Evolutionary conservation across 2,113 vertebrate genomes (phyloP).

Genomic region (Synodontis membranacea): DNA sequence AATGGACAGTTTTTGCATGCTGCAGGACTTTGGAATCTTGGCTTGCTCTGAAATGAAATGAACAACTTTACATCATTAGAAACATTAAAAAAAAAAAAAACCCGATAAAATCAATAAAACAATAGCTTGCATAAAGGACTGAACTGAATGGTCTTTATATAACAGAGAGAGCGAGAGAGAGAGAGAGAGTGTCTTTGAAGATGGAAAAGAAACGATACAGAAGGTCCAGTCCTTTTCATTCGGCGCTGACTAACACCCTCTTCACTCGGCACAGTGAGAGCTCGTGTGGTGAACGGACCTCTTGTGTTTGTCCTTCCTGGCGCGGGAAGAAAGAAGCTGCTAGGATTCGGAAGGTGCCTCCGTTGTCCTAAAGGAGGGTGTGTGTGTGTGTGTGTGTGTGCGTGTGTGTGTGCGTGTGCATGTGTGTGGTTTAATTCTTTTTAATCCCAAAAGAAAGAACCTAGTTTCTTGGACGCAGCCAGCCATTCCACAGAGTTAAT

Average conservation of each 20-base stretch:
- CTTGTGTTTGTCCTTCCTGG: conserved; percentile 74
- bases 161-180: conserved; percentile 2
- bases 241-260: conserved; percentile 23
- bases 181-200: conserved; percentile 11
- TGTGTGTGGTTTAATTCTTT: conserved; percentile 26
- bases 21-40: neutral
- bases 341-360: conserved; percentile 68
- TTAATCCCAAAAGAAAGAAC: conserved; percentile 28
- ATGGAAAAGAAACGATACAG: conserved; percentile 9
- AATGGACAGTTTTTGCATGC: neutral
- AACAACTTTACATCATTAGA: neutral
- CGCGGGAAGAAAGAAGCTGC: conserved; percentile 74
- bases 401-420: neutral
- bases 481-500: neutral
- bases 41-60: neutral
- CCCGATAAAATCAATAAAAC: neutral
- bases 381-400: conserved; percentile 13
- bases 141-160: neutral
- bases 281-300: conserved; percentile 43
- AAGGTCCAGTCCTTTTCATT: conserved; percentile 5
- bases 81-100: neutral
- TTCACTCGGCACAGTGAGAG: conserved; percentile 54
- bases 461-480: neutral
- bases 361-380: conserved; percentile 56
- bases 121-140: neutral